Evolutionary conservation across 2,113 vertebrate genomes (phyloP), one percentile per base, ranked within the genome.

Genomic region (Cricetomys ansorgei): DNA sequence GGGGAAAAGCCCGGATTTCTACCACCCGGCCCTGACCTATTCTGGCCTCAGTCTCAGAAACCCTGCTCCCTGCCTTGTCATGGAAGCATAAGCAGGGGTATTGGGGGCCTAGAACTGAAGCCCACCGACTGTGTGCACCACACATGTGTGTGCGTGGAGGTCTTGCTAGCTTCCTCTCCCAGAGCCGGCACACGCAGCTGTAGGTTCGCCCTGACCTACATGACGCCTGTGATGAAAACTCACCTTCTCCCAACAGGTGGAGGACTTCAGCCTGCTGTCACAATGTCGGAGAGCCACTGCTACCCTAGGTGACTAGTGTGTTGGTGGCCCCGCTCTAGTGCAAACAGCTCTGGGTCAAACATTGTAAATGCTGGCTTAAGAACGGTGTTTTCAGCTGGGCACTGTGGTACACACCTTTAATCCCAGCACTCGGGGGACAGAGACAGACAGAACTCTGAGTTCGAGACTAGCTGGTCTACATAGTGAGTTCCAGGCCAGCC

Each of bases 311-410:
- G 31, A 65, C 75, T 80, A 27, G 37, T 27, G 79, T 57, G 79
- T 15, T 5, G 9, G 21, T 29, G 6, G 29, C 72, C 40, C 12
- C 0, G 0, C n/a, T 45, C 3, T 9, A 23, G 25, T 5, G 7
- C 16, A 53, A 2, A 5, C 7, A 1, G 23, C 29, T 16, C 43
- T 4, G 19, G 19, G 3, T 15, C 0, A 0, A 34, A 21, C 12
- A 8, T 7, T 5, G 85, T 3, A 59, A 50, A 5, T 7, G 48
- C 48, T 31, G 31, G 16, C 34, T 77, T 79, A 53, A 31, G 1
- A 37, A 53, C 53, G 34, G 48, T 9, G 1, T 34, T 53, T 31
- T 53, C 76, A 53, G 48, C 48, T 11, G 48, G 16, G 12, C 7
- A 37, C 19, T 17, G 76, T 79, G 70, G n/a, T 43, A n/a, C n/a